These are phyloP conservation scores for Gadus chalcogrammus DNA, from an alignment of 2,113 vertebrate genomes.

Conservation along the genomic window DNA sequence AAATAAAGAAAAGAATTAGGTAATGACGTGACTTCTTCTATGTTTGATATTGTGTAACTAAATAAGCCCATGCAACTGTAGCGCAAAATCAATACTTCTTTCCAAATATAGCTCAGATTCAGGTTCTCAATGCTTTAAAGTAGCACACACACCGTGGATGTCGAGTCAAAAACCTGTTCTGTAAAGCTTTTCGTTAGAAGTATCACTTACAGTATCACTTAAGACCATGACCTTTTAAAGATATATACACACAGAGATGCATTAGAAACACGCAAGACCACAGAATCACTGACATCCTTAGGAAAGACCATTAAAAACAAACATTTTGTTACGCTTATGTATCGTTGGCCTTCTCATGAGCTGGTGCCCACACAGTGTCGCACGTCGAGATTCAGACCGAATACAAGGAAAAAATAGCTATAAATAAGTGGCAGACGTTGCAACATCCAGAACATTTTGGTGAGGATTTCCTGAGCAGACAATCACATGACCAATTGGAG, in stretches of 20 bases:
- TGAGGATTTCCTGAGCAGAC: not conserved
- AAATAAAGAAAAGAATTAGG: slow-evolving; percentile 33
- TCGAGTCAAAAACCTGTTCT: no score
- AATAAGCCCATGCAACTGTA: slow-evolving; percentile 9
- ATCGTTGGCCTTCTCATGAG: no score
- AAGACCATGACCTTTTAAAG: not conserved
- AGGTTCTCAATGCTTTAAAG: not conserved
- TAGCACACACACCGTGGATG: not conserved
- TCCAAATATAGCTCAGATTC: not conserved
- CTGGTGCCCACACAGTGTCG: no score
- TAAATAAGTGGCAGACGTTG: slow-evolving; percentile 35
- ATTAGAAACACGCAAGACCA: not conserved
- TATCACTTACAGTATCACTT: not conserved
- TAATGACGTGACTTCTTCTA: slow-evolving; percentile 26
- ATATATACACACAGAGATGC: no score
- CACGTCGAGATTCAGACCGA: not conserved
- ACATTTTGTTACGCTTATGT: no score
- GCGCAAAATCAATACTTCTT: slow-evolving; percentile 48
- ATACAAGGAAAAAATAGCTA: slow-evolving; percentile 20
- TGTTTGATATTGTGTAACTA: slow-evolving; percentile 37
- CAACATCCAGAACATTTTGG: not conserved
- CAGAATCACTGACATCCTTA: not conserved
- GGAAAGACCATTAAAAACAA: not conserved
- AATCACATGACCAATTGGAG: slow-evolving; percentile 14
- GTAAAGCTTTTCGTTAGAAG: not conserved